Base-by-base conservation (phyloP, 23 tunicate species). In the Botrylloides violaceus region DNA sequence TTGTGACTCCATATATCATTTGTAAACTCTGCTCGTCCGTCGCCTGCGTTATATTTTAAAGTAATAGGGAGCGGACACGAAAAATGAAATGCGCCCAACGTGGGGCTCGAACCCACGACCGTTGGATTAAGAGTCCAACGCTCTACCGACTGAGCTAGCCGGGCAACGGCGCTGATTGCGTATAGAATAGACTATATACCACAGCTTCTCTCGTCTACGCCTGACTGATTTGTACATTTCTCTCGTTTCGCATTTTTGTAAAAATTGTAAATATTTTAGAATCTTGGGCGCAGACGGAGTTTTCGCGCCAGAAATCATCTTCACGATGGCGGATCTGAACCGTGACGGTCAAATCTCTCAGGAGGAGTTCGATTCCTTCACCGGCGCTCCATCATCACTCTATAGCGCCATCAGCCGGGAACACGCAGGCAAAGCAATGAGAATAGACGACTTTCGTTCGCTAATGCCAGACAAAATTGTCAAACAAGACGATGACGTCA, bases 231-330 rank as follows among this genome's bases (percentile, higher is more conserved):
- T n/a, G n/a, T n/a, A n/a, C n/a, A n/a, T n/a, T n/a, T n/a, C n/a
- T n/a, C n/a, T n/a, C n/a, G 53, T 43, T 43, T 43, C 53, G 12
- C 53, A 43, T 9, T 43, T 7, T 15, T 15, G 53, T 43, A 15
- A 15, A 43, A 43, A 43, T 7, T 43, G 9, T 43, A 43, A 43
- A 43, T 43, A 43, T 43, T 43, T 43, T 34, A 63, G 70, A 4
- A 63, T 63, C 34, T 34, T 63, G 36, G 70, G 70, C 4, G 70
- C 70, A 19, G 70, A 63, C 33, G 70, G 70, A 21, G 70, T 63
- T 15, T 63, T 63, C 36, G 70, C 70, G 26, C 70, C 70, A 63
- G 70, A 63, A 33, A 29, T 63, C 35, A 34, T 63, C 29, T 63
- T 63, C 70, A 63, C 70, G 34, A 63, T 63, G 36, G 70, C 70